phyloP scores from a whole-genome alignment of 2,888 invertebrate genomes.

The Omphaloscelis lunosa region DNA sequence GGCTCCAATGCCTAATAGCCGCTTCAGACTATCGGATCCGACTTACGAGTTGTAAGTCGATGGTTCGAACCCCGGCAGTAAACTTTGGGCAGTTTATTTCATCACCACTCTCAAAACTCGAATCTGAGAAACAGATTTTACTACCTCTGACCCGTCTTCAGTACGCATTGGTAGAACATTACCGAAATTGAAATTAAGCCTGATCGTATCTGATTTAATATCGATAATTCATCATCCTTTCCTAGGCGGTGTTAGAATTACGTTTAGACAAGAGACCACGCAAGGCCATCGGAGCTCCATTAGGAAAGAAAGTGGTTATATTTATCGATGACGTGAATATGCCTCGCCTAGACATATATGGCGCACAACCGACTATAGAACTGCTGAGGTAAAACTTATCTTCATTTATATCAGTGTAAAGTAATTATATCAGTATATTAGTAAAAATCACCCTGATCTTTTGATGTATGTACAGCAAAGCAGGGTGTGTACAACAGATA shows the following conservation, averaged over 20 bases:
- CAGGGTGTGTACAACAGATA: not conserved
- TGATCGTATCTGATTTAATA: not conserved
- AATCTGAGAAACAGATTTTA: not conserved
- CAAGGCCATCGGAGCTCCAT: constrained; percentile 95
- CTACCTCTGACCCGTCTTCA: not conserved
- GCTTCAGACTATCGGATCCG: no score
- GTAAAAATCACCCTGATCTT: not conserved
- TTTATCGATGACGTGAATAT: constrained; percentile 98
- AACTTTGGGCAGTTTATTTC: not conserved
- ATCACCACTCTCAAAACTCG: not conserved
- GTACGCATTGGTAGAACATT: constrained; percentile 1
- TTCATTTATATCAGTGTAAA: not conserved
- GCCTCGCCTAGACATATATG: constrained; percentile 96
- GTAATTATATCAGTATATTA: not conserved
- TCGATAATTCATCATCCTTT: not conserved
- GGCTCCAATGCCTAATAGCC: no score
- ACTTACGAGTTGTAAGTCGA: not conserved
- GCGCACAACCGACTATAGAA: constrained; percentile 98
- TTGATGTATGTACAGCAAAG: not conserved
- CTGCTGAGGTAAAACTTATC: constrained; percentile 91
- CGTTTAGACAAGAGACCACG: constrained; percentile 96
- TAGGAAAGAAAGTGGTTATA: constrained; percentile 95
- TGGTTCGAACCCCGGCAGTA: not conserved
- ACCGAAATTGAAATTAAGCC: not conserved
- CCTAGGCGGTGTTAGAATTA: constrained; percentile 95